phyloP scores from a whole-genome alignment of 2,888 invertebrate genomes.

The Drosophila stalkeri region DNA sequence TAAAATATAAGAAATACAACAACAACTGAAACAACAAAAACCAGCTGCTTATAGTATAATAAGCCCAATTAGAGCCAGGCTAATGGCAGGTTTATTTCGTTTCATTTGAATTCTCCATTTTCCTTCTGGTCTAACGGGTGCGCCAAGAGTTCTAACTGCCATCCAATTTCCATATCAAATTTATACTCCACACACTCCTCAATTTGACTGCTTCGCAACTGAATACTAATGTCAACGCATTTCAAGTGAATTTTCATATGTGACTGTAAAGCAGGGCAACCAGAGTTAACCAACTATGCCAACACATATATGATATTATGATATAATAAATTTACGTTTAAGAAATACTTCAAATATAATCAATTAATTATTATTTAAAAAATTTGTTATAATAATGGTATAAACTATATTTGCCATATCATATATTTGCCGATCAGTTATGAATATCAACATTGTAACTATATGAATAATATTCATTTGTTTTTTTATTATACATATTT shows the following conservation, averaged over 20 bases:
- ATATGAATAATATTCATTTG: too few species aligned
- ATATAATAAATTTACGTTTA: too few species aligned
- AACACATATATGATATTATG: background rate
- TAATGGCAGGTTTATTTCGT: conserved; percentile 24
- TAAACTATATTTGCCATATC: too few species aligned
- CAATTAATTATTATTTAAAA: too few species aligned
- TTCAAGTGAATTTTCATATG: background rate
- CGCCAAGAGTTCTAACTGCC: conserved; percentile 39
- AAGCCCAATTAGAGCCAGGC: conserved; percentile 56
- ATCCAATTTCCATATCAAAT: conserved; percentile 14
- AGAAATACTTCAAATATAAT: too few species aligned
- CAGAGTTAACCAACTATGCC: background rate
- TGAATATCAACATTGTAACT: too few species aligned
- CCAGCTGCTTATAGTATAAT: conserved; percentile 45
- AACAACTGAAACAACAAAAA: background rate
- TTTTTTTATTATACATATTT: too few species aligned
- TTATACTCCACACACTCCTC: background rate
- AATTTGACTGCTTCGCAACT: background rate
- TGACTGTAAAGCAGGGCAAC: background rate
- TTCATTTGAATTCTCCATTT: conserved; percentile 47
- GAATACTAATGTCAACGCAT: conserved; percentile 9
- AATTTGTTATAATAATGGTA: too few species aligned
- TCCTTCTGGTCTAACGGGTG: conserved; percentile 20
- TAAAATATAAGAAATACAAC: conserved; percentile 4
- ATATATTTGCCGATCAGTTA: too few species aligned